Evolutionary conservation across 2,888 invertebrate genomes (phyloP).

Genomic region (Andrena trimmerana): DNA sequence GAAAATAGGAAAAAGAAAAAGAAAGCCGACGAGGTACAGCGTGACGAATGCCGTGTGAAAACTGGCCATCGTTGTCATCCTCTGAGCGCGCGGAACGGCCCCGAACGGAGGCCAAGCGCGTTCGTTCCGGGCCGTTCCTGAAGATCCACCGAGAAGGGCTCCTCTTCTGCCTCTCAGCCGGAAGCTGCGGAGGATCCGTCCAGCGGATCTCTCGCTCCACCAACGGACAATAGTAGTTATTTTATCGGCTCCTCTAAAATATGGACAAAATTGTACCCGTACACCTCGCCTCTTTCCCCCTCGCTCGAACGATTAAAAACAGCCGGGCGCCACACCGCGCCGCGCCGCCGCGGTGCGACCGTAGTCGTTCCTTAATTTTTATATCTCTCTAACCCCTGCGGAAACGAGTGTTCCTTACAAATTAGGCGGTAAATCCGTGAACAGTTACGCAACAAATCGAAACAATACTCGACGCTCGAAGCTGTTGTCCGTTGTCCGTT

Average conservation of each 20-base stretch:
- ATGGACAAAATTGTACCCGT: slow-evolving; percentile 38
- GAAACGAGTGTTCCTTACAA: slow-evolving; percentile 60
- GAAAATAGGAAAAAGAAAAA: background rate
- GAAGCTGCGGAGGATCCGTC: slow-evolving; percentile 65
- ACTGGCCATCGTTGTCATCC: slow-evolving; percentile 59
- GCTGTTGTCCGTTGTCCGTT: slow-evolving; percentile 35
- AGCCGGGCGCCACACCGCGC: slow-evolving; percentile 33
- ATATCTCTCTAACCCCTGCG: slow-evolving; percentile 7
- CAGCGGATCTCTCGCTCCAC: slow-evolving; percentile 56
- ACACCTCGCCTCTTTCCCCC: slow-evolving; percentile 22
- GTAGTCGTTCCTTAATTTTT: slow-evolving; percentile 30
- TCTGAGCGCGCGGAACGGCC: slow-evolving; percentile 49
- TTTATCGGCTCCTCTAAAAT: slow-evolving; percentile 42
- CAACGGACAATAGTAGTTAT: slow-evolving; percentile 29
- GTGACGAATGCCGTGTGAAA: slow-evolving; percentile 53
- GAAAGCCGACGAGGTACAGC: slow-evolving; percentile 21
- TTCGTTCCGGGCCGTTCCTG: slow-evolving; percentile 57
- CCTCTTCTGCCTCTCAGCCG: slow-evolving; percentile 62
- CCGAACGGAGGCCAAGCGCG: slow-evolving; percentile 43
- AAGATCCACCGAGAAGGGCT: slow-evolving; percentile 56
- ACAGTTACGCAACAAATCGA: slow-evolving; percentile 70
- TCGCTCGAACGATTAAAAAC: slow-evolving; percentile 25
- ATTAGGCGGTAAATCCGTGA: slow-evolving; percentile 70
- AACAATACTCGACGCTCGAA: slow-evolving; percentile 69
- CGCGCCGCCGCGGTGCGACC: slow-evolving; percentile 11